Percentiles rank a stretch among this genome's conserved stretches.
Evolutionary conservation across 2,888 invertebrate genomes (phyloP).

Genomic region (Rotaria socialis): DNA sequence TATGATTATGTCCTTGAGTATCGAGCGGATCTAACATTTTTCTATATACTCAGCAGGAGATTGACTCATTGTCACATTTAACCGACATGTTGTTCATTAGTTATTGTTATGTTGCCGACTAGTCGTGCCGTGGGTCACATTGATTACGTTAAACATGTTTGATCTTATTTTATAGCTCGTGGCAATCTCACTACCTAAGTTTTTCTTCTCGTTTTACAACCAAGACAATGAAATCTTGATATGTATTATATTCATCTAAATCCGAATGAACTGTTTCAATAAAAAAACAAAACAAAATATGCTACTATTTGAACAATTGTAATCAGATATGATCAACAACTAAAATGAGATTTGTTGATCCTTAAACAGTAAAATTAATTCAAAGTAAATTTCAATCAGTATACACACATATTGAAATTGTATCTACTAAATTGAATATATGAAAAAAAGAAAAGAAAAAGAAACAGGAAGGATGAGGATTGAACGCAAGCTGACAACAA

Average conservation of each 20-base stretch:
- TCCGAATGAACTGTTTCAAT: conserved; percentile 19
- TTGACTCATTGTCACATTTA: conserved; percentile 1
- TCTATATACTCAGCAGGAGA: conserved; percentile 17
- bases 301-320: not conserved
- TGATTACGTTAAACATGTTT: conserved; percentile 21
- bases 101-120: conserved; percentile 1
- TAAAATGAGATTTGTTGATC: conserved; percentile 8
- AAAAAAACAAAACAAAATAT: not conserved
- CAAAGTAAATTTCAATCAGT: not conserved
- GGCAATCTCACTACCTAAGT: not conserved
- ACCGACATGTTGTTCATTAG: not conserved
- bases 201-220: conserved; percentile 12
- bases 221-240: not conserved
- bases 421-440: not conserved
- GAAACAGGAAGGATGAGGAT: too few relatives aligned
- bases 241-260: not conserved
- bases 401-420: not conserved
- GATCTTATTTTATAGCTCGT: not conserved
- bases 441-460: not conserved
- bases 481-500: not conserved
- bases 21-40: not conserved
- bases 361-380: conserved; percentile 17
- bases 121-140: not conserved
- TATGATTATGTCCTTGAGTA: conserved; percentile 22
- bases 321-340: conserved; percentile 5